Evolutionary conservation across 2,888 invertebrate species (phyloP).

Genomic region (Machimus atricapillus): DNA sequence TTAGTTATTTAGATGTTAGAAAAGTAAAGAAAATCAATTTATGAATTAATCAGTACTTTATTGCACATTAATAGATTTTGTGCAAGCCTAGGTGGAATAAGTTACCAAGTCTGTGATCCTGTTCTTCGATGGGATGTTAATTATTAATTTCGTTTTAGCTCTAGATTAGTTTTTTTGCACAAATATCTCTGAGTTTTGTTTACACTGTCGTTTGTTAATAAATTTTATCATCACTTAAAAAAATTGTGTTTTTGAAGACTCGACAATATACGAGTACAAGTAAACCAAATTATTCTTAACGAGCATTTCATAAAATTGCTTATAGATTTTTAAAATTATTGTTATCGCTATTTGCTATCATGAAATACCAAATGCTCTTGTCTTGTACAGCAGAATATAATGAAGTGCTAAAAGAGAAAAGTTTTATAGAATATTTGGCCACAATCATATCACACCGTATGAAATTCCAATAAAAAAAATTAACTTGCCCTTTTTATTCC

Average conservation of each 20-base stretch:
- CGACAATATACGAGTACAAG: not conserved
- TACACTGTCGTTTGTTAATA: not conserved
- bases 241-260: not conserved
- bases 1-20: not conserved
- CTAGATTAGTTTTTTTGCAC: not conserved
- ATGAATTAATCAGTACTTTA: not conserved
- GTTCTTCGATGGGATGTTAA: constrained; percentile 39
- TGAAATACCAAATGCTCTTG: too few species aligned
- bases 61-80: constrained; percentile 29
- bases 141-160: not conserved
- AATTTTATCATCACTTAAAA: not conserved
- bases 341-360: too few species aligned
- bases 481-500: too few species aligned
- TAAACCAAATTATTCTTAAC: not conserved
- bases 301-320: too few species aligned
- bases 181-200: not conserved
- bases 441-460: too few species aligned
- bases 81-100: constrained; percentile 48
- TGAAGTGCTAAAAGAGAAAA: too few species aligned
- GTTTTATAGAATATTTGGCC: too few species aligned
- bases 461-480: too few species aligned
- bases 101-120: constrained; percentile 50
- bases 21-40: not conserved
- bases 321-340: too few species aligned
- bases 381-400: too few species aligned